Evolutionary conservation across 2,888 invertebrate species (phyloP).

Genomic region (Sisyra terminalis): DNA sequence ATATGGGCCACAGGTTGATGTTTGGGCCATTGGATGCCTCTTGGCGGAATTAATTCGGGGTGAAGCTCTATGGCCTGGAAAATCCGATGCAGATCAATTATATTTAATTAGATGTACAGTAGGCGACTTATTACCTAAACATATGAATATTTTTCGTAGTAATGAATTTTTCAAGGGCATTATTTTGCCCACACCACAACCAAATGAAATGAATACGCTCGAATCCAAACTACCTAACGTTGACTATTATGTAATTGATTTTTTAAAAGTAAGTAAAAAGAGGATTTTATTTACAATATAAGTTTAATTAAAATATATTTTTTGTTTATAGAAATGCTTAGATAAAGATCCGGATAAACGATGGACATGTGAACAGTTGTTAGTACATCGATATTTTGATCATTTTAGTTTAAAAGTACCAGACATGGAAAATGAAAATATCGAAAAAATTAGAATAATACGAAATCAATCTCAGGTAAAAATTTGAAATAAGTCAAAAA

Average conservation of each 20-base stretch:
- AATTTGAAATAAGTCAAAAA: conserved; percentile 13
- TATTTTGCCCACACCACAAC: conserved; percentile 83
- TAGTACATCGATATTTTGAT: conserved; percentile 83
- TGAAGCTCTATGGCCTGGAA: conserved; percentile 95
- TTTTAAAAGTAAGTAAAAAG: conserved; percentile 49
- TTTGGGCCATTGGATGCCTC: conserved; percentile 94
- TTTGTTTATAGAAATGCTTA: conserved; percentile 63
- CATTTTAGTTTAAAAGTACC: conserved; percentile 72
- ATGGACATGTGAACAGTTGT: conserved; percentile 81
- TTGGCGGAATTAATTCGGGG: conserved; percentile 76
- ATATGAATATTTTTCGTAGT: conserved; percentile 89
- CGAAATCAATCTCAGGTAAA: conserved; percentile 46
- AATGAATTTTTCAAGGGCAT: conserved; percentile 88
- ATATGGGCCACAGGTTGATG: conserved; percentile 84
- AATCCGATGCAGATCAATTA: conserved; percentile 95
- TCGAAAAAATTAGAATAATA: conserved; percentile 34
- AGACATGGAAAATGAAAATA: conserved; percentile 46
- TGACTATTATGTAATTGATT: conserved; percentile 58
- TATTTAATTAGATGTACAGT: conserved; percentile 89
- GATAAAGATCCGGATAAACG: conserved; percentile 87
- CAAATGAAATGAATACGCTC: conserved; percentile 68
- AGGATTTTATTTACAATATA: background rate
- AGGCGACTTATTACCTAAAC: conserved; percentile 84
- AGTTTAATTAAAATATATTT: background rate
- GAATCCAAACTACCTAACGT: conserved; percentile 73